Evolutionary conservation across 1,140 invertebrate genomes (phyloP), one percentile per base, ranked within the genome.

Genomic region (Platorchestia sp.): DNA sequence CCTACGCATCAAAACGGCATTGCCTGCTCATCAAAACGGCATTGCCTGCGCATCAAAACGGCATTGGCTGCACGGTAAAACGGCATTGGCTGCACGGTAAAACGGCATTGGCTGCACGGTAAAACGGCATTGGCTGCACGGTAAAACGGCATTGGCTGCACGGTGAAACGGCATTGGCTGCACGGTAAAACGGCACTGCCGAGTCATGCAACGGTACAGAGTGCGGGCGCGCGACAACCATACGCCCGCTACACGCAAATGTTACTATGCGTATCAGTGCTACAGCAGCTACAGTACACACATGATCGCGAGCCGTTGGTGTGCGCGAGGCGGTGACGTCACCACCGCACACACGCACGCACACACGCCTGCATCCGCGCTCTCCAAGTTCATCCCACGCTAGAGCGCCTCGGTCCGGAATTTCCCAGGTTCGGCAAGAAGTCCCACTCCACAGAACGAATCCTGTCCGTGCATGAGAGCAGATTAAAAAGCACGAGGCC

Each of bases 401-500:
- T 42, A 43, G 7, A 36, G 36, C 41, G 43, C 3, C 87, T 89
- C 87, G 41, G 87, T 45, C 91, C 45, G 91, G 91, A 93, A 93
- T 93, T 93, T 45, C 91, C 91, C 91, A 93, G 45, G 91, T 93
- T 47, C 41, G 3, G 19, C 45, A 93, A 93, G 87, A 89, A 89
- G 59, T 75, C 59, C 87, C 43, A 44, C 87, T 89, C 36, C 27
- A 75, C 14, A 42, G 87, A 90, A 93, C 91, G 91, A 93, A 93
- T 47, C 45, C 19, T 93, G 91, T 10, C 87, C 10, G 41, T 89
- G n/a, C 87, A 89, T 44, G 87, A 89, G 87, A 89, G 6, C 27
- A 7, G 41, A 44, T 42, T 89, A 42, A 89, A 89, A 89, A 42
- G 87, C 87, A 44, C 87, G 87, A 42, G 87, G n/a, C 87, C 87